Evolutionary conservation across 37 sponge, comb jelly and placozoan species (phyloP).

Genomic region (Crambe crambe): DNA sequence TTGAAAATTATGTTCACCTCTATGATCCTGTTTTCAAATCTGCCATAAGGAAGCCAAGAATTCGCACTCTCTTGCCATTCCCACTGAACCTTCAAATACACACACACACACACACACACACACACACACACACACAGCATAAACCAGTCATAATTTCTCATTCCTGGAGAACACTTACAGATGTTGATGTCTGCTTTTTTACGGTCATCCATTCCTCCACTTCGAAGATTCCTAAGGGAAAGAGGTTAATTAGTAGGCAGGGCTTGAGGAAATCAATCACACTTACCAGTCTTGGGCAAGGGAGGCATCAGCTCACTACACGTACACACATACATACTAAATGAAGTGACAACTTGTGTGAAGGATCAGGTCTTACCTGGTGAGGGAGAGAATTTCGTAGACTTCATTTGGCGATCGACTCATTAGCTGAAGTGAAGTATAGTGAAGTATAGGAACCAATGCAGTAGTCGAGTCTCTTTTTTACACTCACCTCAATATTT

Average conservation of each 20-base stretch:
- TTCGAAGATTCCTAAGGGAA: constrained; percentile 47
- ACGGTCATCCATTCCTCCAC: constrained; percentile 37
- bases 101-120: no score
- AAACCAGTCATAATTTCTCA: neutral
- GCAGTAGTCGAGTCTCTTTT: no score
- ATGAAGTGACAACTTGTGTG: neutral
- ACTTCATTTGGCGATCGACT: constrained; percentile 74
- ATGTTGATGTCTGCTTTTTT: constrained; percentile 4
- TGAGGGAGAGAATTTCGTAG: constrained; percentile 72
- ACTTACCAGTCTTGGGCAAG: constrained; percentile 74
- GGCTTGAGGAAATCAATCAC: neutral
- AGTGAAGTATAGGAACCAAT: neutral
- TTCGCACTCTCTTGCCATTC: constrained; percentile 70
- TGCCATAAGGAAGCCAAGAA: constrained; percentile 64
- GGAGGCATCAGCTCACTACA: constrained; percentile 78
- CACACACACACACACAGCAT: neutral
- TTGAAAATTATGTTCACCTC: constrained; percentile 41
- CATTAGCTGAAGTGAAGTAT: constrained; percentile 34
- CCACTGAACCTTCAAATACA: constrained; percentile 64
- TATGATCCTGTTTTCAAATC: constrained; percentile 65
- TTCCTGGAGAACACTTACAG: constrained; percentile 21
- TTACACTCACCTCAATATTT: constrained; percentile 60
- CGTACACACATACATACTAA: neutral
- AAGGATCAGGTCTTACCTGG: no score
- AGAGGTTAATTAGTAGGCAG: neutral